Percentiles rank a stretch among this genome's conserved stretches.
phyloP scores from a whole-genome alignment of 2,797 vertebrate species.

The Alectoris magna region DNA sequence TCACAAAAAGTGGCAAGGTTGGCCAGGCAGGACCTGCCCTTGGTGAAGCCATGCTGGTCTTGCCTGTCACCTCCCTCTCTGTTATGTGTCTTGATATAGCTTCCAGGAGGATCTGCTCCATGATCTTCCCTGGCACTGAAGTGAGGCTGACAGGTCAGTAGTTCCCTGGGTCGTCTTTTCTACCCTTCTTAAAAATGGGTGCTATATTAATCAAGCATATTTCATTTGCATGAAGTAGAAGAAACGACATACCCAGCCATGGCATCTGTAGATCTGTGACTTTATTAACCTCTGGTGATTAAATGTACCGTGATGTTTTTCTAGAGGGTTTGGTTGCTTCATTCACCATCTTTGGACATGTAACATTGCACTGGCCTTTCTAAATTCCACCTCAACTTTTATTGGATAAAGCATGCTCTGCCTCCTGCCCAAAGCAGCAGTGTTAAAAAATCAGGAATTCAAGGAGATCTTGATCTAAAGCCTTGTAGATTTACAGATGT shows the following conservation, averaged over 20 bases:
- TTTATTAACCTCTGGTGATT: background rate
- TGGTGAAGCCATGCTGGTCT: too few species aligned
- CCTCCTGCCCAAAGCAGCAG: slow-evolving; percentile 14
- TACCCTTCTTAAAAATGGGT: too few species aligned
- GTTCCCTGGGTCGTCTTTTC: too few species aligned
- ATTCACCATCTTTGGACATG: background rate
- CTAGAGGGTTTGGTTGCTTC: background rate
- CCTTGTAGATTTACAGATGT: background rate
- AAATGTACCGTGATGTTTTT: background rate
- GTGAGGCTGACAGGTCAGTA: too few species aligned
- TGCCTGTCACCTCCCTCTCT: too few species aligned
- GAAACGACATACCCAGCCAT: background rate
- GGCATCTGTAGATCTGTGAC: background rate
- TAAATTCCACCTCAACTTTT: background rate
- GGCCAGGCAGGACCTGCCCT: too few species aligned
- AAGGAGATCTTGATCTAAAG: slow-evolving; percentile 33
- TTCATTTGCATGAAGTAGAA: background rate
- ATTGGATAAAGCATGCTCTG: background rate
- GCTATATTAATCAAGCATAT: background rate
- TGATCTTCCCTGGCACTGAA: too few species aligned
- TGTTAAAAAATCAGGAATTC: slow-evolving; percentile 43
- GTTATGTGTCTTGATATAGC: too few species aligned
- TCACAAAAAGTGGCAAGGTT: too few species aligned
- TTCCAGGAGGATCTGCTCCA: too few species aligned
- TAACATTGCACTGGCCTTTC: background rate